These are phyloP conservation scores for Cotesia congregata DNA, from an alignment of 2,888 invertebrate genomes.

Conservation along the genomic window DNA sequence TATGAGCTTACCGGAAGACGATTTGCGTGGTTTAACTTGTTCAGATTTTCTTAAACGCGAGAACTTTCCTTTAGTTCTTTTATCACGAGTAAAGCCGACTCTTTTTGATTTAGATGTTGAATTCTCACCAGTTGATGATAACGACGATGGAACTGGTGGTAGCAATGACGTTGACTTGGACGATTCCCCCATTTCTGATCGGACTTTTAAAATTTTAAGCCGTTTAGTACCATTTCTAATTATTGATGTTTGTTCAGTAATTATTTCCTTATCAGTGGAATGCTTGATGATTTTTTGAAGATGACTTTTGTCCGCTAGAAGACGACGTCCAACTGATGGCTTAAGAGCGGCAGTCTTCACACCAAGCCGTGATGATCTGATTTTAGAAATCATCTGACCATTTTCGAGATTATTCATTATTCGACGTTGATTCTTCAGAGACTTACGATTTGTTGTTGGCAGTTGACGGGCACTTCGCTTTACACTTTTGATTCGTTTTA, in stretches of 20 bases:
- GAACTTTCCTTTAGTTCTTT: conserved; percentile 7
- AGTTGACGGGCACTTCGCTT: conserved; percentile 54
- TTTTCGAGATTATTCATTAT: conserved; percentile 47
- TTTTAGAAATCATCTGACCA: conserved; percentile 46
- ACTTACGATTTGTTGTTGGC: conserved; percentile 52
- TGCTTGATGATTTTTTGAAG: conserved; percentile 7
- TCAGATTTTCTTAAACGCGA: conserved; percentile 23
- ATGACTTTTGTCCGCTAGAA: conserved; percentile 26
- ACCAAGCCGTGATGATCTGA: conserved; percentile 47
- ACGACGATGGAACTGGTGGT: not conserved
- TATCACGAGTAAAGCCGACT: conserved; percentile 33
- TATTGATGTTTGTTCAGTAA: conserved; percentile 53
- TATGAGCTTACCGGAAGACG: conserved; percentile 13
- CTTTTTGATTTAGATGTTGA: conserved; percentile 52
- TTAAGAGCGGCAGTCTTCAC: conserved; percentile 39
- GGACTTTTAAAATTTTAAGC: conserved; percentile 56
- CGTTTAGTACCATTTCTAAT: conserved; percentile 62
- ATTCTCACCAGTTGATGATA: conserved; percentile 44
- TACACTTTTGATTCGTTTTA: conserved; percentile 59
- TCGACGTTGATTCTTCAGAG: conserved; percentile 53
- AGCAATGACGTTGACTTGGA: conserved; percentile 41
- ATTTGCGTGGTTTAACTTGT: conserved; percentile 22
- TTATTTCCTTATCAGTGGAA: conserved; percentile 22
- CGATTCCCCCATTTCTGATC: conserved; percentile 57
- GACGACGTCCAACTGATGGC: conserved; percentile 35